Conservation (phyloP, 2,797 vertebrate species). For the Rhynchonycteris naso region DNA sequence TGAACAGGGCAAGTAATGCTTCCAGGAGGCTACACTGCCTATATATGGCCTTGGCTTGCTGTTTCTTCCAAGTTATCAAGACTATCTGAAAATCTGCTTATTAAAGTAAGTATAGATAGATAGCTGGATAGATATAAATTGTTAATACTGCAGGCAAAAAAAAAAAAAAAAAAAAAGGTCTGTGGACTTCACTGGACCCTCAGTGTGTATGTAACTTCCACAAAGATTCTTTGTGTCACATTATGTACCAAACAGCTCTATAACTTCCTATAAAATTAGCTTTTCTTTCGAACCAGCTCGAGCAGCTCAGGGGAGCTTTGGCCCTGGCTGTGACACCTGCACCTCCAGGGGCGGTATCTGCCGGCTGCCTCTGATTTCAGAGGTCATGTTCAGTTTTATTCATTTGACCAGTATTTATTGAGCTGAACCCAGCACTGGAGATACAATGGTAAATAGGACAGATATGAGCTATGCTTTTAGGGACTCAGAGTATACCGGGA, state of each 20-base stretch:
- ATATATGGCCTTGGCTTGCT: not conserved
- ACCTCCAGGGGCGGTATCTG: not conserved
- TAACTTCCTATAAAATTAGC: conserved; percentile 10
- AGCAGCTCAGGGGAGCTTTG: not conserved
- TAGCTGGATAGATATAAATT: not conserved
- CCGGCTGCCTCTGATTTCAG: conserved; percentile 30
- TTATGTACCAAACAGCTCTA: not conserved
- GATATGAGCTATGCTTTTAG: not conserved
- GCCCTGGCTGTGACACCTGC: not conserved
- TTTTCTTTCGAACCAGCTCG: not conserved
- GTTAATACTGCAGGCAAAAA: not conserved
- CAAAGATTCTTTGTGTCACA: not conserved
- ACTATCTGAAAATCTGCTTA: not conserved
- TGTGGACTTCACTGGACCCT: not conserved
- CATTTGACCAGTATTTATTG: conserved; percentile 42
- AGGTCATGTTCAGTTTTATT: conserved; percentile 42
- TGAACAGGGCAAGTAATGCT: not conserved
- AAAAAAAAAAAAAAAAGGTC: not conserved
- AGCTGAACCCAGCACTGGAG: conserved; percentile 50
- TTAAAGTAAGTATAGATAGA: not conserved
- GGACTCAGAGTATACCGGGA: not conserved
- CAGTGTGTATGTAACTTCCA: not conserved
- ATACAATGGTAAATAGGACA: not conserved
- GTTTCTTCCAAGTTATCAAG: not conserved
- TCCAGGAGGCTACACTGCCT: fast-evolving